phyloP scores from a whole-genome alignment of 2,888 invertebrate species.

The Agrochola litura region DNA sequence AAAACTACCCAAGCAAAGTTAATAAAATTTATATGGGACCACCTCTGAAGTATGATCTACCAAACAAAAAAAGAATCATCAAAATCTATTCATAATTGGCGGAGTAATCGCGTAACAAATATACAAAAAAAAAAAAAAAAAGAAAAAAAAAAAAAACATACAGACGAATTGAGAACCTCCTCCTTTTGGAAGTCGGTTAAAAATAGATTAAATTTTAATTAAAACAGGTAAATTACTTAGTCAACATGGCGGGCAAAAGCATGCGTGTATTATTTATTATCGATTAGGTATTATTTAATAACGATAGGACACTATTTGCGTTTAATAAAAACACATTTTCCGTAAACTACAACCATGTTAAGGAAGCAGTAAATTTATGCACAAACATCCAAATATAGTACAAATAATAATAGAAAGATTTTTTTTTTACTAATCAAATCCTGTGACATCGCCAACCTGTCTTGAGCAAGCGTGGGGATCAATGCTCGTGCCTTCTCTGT shows the following conservation, averaged over 20 bases:
- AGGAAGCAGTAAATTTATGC: neutral
- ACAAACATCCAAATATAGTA: neutral
- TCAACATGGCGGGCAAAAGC: neutral
- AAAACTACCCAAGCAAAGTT: no score
- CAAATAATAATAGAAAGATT: neutral
- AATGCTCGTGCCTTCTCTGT: neutral
- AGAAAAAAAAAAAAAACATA: no score
- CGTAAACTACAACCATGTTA: slow-evolving; percentile 6
- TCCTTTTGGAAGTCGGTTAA: no score
- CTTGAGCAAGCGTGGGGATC: neutral
- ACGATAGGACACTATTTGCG: slow-evolving; percentile 11
- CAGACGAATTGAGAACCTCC: no score
- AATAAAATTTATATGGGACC: no score
- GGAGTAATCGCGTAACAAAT: no score
- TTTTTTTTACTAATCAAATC: no score
- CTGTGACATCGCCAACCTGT: neutral
- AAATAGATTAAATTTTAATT: neutral
- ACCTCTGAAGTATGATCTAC: no score
- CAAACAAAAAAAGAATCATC: no score
- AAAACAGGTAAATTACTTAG: neutral
- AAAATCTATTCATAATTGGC: no score
- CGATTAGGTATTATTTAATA: slow-evolving; percentile 1
- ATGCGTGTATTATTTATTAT: no score
- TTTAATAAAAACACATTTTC: slow-evolving; percentile 9
- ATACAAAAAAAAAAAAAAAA: no score